phyloP scores from a whole-genome alignment of 2,888 invertebrate genomes.

The Campaea margaritaria region DNA sequence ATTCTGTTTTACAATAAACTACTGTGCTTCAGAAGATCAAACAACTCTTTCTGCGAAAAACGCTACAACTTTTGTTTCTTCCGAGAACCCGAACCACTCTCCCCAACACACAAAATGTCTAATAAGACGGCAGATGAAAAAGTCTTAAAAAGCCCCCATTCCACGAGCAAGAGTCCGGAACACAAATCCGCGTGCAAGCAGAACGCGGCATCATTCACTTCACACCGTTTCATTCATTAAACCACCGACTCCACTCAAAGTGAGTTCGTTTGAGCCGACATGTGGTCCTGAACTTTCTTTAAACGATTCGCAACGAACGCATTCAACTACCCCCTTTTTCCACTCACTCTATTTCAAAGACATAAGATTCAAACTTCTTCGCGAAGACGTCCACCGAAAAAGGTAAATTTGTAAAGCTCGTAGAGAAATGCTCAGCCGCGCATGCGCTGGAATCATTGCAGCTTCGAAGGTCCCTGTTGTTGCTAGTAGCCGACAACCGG shows the following conservation, averaged over 20 bases:
- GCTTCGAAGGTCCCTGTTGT: conserved; percentile 56
- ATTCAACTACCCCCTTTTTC: not conserved
- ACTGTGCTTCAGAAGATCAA: no score
- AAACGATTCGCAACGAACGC: conserved; percentile 55
- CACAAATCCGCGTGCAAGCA: conserved; percentile 40
- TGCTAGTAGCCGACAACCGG: conserved; percentile 27
- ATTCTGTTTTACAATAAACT: no score
- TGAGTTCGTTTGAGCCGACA: conserved; percentile 60
- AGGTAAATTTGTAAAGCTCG: conserved; percentile 33
- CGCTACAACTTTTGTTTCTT: no score
- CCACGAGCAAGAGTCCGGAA: conserved; percentile 31
- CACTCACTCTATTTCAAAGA: conserved; percentile 13
- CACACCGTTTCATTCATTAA: conserved; percentile 59
- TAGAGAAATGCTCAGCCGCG: conserved; percentile 67
- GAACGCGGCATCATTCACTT: conserved; percentile 49
- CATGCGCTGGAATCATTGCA: conserved; percentile 75
- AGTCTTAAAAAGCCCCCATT: conserved; percentile 23
- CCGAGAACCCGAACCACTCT: no score
- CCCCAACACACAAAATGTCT: not conserved
- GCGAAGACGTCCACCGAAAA: conserved; percentile 57
- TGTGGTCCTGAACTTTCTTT: conserved; percentile 69
- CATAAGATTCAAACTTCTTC: conserved; percentile 50
- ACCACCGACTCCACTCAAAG: conserved; percentile 56
- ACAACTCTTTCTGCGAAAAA: no score
- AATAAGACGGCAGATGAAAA: conserved; percentile 6